Base-by-base conservation (phyloP, 2,797 vertebrate genomes). In the Pseudochaenichthys georgianus region DNA sequence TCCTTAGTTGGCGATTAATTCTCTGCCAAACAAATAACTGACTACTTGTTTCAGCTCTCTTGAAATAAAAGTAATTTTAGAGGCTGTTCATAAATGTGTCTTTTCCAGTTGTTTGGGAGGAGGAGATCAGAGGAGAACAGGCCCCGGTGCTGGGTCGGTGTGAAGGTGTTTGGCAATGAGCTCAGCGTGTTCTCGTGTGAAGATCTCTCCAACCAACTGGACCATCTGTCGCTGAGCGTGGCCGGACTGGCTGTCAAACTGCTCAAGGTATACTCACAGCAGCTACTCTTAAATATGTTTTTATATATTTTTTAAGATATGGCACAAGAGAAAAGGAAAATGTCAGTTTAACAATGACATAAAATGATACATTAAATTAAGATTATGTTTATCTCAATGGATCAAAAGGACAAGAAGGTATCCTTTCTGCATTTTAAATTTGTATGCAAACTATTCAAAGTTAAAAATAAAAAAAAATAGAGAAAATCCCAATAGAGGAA, bases 151-250 rank as follows among this genome's bases (percentile, higher is more conserved):
- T 88, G 92, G 77, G 70, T 96, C 19, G 91, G 92, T 28, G 70
- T 96, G 43, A 97, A 96, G 83, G 88, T 97, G 78, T 96, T 97
- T 76, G 96, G 96, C 46, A 96, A 95, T 6, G 95, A 98, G 82
- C 85, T 98, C 78, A 94, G 78, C 12, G 93, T 94, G 61, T 80
- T 96, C 55, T 94, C 95, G 60, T 97, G 96, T 21, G 90, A 95
- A 38, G 93, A 95, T 62, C 67, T 96, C 72, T 81, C 87, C 72
- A 74, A 81, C 41, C 94, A 89, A 19, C 15, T 94, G 34, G 94
- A 93, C 68, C 89, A 71, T 48, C 79, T 94, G 61, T 96, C 95
- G 13, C 93, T 97, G 69, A 95, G 86, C 63, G 34, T 94, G 75
- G 96, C 95, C 1, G 93, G 94, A 16, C 52, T 97, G 13, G 79